Base-by-base conservation (phyloP, 2,888 invertebrate species). In the Morpho deidamia region DNA sequence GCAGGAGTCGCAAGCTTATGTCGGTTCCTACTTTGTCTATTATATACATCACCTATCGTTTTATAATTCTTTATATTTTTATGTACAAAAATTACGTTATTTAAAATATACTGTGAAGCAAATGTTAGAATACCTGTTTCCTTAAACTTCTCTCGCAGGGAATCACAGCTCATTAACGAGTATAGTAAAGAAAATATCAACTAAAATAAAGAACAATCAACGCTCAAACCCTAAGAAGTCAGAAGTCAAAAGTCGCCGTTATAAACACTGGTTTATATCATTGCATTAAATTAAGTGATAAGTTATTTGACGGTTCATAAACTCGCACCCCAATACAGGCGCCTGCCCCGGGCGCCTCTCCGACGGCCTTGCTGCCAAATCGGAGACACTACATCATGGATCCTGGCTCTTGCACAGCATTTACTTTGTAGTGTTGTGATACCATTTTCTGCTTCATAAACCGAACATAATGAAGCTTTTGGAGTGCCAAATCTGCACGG, bases 281-380 rank as follows among this genome's bases (percentile, higher is more conserved):
- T 87, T 83, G 86, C 84, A 84, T 85, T 86, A 84, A 84, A 23
- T 23, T 23, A 23, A 84, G 83, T 84, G 86, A 85, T 85, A 86
- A 87, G 84, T 86, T 83, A 87, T 89, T 87, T 84, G 87, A 79
- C 84, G 87, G 82, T 83, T 82, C 87, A 86, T 86, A 85, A 85
- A 86, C 74, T 78, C 76, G 75, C 74, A 81, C 83, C 83, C 75
- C 69, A 71, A 57, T 48, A 49, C 61, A 60, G 71, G 77, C 77
- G 76, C 71, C 71, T 72, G 67, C 69, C 66, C 63, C 61, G 73
- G 84, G 83, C 84, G 83, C 84, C 69, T 64, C 59, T 66, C 56
- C 72, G 83, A 62, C 79, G 74, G 78, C 70, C 66, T 71, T 71
- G 66, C 65, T 83, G 87, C 87, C 87, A 86, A 86, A 85, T 80